These are phyloP conservation scores for Rhabdophis nuchalis DNA, from an alignment of 2,797 vertebrate genomes.

Conservation along the genomic window DNA sequence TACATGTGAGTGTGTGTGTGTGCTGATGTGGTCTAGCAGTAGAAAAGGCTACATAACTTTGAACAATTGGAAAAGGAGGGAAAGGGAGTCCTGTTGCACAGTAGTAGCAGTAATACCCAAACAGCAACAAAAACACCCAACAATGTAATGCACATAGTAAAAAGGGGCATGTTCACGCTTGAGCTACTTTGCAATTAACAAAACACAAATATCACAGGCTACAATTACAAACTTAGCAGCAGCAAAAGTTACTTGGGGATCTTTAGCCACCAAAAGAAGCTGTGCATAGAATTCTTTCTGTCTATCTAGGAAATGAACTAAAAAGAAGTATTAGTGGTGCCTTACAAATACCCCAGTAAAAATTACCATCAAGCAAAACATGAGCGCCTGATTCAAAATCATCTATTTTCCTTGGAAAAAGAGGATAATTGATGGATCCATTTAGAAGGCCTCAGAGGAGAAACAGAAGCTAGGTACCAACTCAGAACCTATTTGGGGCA, in stretches of 20 bases:
- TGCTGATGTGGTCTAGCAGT: accelerated
- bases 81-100: not conserved
- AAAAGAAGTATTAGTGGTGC: not conserved
- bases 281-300: not conserved
- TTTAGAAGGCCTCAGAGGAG: not conserved
- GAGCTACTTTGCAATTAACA: not conserved
- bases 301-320: not conserved
- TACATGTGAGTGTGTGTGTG: not conserved
- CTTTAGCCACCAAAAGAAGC: not conserved
- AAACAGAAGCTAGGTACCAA: not conserved
- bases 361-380: not conserved
- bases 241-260: not conserved
- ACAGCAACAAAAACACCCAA: not conserved
- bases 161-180: not conserved
- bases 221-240: not conserved
- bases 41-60: not conserved
- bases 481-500: not conserved
- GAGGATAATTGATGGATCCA: not conserved
- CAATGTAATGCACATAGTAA: not conserved
- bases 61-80: accelerated
- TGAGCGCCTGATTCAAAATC: not conserved
- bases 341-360: not conserved
- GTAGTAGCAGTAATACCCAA: not conserved
- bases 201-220: not conserved
- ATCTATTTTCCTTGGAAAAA: not conserved